Base-by-base conservation (phyloP, 1,140 invertebrate genomes). In the Drosophila repleta region DNA sequence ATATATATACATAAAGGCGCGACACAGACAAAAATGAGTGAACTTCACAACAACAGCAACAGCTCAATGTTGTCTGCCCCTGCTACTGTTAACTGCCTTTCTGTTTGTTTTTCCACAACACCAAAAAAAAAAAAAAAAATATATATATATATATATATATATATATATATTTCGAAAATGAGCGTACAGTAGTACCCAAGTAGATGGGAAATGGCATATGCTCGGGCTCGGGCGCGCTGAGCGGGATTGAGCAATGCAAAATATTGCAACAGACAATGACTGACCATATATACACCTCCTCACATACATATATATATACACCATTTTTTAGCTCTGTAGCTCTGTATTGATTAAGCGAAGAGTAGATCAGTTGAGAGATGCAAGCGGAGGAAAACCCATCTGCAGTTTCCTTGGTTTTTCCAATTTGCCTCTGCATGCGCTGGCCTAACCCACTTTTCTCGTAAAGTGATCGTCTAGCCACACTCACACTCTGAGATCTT, bases 221-320 rank as follows among this genome's bases (percentile, higher is more conserved):
- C n/a, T n/a, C n/a, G n/a, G 29, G 39, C 32, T 35, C 20, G 45
- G 32, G 70, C 41, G 26, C 48, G 46, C 52, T 43, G 37, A 11
- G 15, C 74, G 51, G 45, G 56, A 78, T 84, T 85, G 78, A 55
- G 80, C 76, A 84, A 84, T 80, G 76, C 73, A 80, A 84, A 85
- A 84, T 76, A 85, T 84, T 84, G 80, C 80, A 84, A 76, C 76
- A 84, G 76, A 61, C 65, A 71, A 61, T 68, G 70, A 78, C 71
- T 64, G 58, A 41, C 57, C 67, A 72, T 79, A 73, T 58, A 65
- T 62, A 69, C 57, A 52, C 17, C 20, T 5, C 26, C 55, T 18
- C 21, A 51, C 15, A 13, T 17, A 41, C 6, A 41, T 17, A 41
- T 41, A 41, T n/a, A 10, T n/a, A 39, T 39, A 1, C 26, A 4